phyloP scores from a whole-genome alignment of 2,113 vertebrate species.

The Sphyrna mokarran region DNA sequence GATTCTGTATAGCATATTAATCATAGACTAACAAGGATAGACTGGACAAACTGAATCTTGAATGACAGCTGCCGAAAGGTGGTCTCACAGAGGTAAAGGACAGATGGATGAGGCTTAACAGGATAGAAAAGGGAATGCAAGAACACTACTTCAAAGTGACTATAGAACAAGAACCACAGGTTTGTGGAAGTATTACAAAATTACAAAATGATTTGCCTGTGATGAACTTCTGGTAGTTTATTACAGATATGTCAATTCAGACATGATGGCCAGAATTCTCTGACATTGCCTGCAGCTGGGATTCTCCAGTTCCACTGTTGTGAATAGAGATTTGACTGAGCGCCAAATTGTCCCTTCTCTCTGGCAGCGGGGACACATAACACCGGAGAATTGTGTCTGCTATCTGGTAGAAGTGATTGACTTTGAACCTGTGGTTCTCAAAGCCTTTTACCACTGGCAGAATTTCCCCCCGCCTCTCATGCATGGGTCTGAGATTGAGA shows the following conservation, averaged over 20 bases:
- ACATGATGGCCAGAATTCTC: neutral
- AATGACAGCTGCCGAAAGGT: neutral
- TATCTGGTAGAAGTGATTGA: neutral
- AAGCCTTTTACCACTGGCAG: neutral
- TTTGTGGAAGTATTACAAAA: neutral
- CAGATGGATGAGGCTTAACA: neutral
- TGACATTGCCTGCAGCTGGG: too few species aligned
- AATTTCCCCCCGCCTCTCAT: neutral
- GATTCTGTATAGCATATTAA: neutral
- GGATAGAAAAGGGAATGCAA: neutral
- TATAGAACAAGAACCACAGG: neutral
- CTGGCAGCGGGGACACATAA: too few species aligned
- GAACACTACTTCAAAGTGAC: neutral
- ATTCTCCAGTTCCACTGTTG: too few species aligned
- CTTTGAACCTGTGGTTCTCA: too few species aligned
- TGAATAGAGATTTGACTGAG: too few species aligned
- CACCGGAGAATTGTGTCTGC: too few species aligned
- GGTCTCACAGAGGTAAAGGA: neutral
- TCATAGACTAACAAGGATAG: neutral
- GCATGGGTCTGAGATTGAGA: neutral
- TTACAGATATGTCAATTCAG: neutral
- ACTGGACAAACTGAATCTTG: neutral
- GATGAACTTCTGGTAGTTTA: neutral
- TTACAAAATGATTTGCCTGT: too few species aligned
- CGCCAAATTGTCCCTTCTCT: too few species aligned